phyloP scores from a whole-genome alignment of 2,797 vertebrate species.

The Chaenodraco wilsoni region DNA sequence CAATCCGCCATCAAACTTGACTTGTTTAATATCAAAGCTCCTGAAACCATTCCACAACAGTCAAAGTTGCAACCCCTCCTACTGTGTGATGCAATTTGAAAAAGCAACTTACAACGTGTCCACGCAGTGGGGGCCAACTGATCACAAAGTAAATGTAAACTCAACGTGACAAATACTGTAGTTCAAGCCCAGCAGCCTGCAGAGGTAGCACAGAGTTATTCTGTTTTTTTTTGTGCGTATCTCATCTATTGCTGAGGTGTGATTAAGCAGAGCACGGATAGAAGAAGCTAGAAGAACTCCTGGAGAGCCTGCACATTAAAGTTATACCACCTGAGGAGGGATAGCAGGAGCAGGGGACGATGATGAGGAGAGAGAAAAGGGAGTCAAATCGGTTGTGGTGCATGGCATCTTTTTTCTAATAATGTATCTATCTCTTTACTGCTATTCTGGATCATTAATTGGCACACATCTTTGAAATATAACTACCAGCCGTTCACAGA shows the following conservation, averaged over 20 bases:
- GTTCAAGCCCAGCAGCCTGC: not conserved
- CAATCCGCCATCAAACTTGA: constrained; percentile 16
- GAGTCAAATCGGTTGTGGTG: constrained; percentile 2
- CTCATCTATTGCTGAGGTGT: constrained; percentile 46
- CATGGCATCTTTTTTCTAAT: not conserved
- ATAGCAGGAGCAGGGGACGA: constrained; percentile 31
- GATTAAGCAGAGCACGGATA: constrained; percentile 56
- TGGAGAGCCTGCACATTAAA: constrained; percentile 71
- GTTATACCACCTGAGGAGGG: constrained; percentile 72
- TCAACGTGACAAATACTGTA: not conserved
- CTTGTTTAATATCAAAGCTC: constrained; percentile 9
- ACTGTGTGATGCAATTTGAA: not conserved
- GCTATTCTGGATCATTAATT: not conserved
- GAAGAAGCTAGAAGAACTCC: constrained; percentile 57
- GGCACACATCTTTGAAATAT: constrained; percentile 1
- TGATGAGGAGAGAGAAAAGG: not conserved
- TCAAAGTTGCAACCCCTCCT: not conserved
- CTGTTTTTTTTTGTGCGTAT: not conserved
- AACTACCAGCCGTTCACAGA: not conserved
- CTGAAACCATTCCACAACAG: constrained; percentile 16
- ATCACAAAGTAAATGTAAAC: constrained; percentile 21
- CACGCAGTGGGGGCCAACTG: not conserved
- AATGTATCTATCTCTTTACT: not conserved
- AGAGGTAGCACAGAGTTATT: constrained; percentile 37
- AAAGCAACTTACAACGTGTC: constrained; percentile 2